Percentiles rank a stretch among this genome's conserved stretches.
phyloP scores from a whole-genome alignment of 2,888 invertebrate species.

The Drosophila borealis region DNA sequence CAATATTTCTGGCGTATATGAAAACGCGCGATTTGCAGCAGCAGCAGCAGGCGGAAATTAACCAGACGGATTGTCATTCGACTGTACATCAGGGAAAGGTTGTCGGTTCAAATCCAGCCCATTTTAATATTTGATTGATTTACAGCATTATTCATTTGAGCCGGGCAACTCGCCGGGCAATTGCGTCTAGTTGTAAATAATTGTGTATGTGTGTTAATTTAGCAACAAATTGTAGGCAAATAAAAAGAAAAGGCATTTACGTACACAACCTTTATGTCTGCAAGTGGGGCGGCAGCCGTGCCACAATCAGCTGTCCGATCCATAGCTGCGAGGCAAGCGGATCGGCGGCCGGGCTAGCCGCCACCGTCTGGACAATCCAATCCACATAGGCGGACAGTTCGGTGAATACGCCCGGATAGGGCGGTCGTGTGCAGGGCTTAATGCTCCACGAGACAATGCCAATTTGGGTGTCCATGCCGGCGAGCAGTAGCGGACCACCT shows the following conservation, averaged over 20 bases:
- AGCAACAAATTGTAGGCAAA: slow-evolving; percentile 40
- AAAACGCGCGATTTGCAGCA: slow-evolving; percentile 86
- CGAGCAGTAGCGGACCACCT: slow-evolving; percentile 85
- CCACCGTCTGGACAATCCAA: slow-evolving; percentile 80
- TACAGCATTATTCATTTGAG: no score
- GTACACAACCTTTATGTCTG: slow-evolving; percentile 6
- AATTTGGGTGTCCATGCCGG: slow-evolving; percentile 80
- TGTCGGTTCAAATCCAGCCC: no score
- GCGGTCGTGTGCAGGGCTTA: slow-evolving; percentile 84
- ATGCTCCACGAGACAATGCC: slow-evolving; percentile 85
- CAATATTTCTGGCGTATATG: slow-evolving; percentile 91
- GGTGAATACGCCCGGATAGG: slow-evolving; percentile 85
- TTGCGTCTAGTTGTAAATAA: slow-evolving; percentile 23
- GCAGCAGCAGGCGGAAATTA: neutral
- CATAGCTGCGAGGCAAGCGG: slow-evolving; percentile 40
- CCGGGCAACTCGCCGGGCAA: neutral
- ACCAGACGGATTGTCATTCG: no score
- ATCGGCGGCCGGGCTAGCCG: slow-evolving; percentile 7
- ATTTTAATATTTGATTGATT: no score
- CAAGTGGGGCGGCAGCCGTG: slow-evolving; percentile 64
- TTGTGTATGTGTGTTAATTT: slow-evolving; percentile 18
- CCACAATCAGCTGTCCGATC: slow-evolving; percentile 68
- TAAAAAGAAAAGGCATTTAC: slow-evolving; percentile 61
- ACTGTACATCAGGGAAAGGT: no score
- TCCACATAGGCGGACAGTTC: slow-evolving; percentile 84